A percentile compares a stretch with the other conserved stretches of the same genome.
Conservation (phyloP, 2,888 invertebrate genomes). For the Cyrtodaria siliqua region DNA sequence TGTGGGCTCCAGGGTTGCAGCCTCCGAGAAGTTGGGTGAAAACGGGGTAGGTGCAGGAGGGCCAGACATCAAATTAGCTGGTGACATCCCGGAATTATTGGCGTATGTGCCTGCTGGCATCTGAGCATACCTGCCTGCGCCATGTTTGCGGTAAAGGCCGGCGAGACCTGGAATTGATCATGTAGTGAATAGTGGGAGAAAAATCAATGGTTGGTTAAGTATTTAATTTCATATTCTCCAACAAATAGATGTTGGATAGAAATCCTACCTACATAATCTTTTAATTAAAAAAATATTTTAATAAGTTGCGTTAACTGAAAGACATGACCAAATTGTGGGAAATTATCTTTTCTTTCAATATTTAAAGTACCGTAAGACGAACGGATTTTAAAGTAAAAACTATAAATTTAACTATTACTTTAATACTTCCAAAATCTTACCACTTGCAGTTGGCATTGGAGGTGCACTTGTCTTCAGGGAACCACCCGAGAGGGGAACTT, state of each 20-base stretch:
- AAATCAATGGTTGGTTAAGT: too few species aligned
- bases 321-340: too few species aligned
- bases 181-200: too few species aligned
- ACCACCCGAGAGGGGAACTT: slow-evolving; percentile 24
- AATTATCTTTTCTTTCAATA: too few species aligned
- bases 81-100: slow-evolving; percentile 18
- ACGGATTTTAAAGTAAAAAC: too few species aligned
- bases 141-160: slow-evolving; percentile 60
- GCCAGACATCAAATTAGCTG: slow-evolving; percentile 48
- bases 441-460: slow-evolving; percentile 53
- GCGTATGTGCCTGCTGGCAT: slow-evolving; percentile 79
- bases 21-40: slow-evolving; percentile 40
- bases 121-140: slow-evolving; percentile 75
- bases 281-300: too few species aligned
- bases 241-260: too few species aligned
- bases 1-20: slow-evolving; percentile 30
- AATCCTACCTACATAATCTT: too few species aligned
- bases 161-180: slow-evolving; percentile 52
- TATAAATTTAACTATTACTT: too few species aligned
- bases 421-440: slow-evolving; percentile 18
- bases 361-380: too few species aligned
- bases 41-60: slow-evolving; percentile 52
- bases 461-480: slow-evolving; percentile 44
- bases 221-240: too few species aligned
- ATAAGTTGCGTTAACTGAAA: too few species aligned